Percentiles rank a stretch among this genome's conserved stretches.
Conservation (phyloP, 2,888 invertebrate species). For the Leucophora obtusa region DNA sequence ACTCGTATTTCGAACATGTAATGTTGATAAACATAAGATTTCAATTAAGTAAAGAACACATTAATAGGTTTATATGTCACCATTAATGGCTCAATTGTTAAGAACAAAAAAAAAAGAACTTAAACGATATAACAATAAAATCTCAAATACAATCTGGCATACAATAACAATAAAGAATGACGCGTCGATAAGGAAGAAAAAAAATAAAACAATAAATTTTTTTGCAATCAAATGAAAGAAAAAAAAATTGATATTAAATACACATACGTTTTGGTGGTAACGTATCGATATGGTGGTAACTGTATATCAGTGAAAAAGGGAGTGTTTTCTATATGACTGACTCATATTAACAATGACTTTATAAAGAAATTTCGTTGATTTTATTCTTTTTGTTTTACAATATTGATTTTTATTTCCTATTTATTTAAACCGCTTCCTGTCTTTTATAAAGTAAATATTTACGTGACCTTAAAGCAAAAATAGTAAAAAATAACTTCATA, state of each 20-base stretch:
- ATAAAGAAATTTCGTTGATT: slow-evolving; percentile 17
- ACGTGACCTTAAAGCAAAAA: slow-evolving; percentile 46
- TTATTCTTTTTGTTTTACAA: slow-evolving; percentile 12
- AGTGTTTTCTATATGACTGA: slow-evolving; percentile 20
- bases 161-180: slow-evolving; percentile 39
- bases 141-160: background rate
- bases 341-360: slow-evolving; percentile 40
- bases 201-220: slow-evolving; percentile 32
- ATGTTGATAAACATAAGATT: slow-evolving; percentile 55
- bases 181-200: slow-evolving; percentile 41
- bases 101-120: background rate
- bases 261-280: background rate
- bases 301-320: slow-evolving; percentile 32
- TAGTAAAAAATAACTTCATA: too few species aligned
- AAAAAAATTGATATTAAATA: slow-evolving; percentile 10
- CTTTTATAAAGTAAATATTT: slow-evolving; percentile 43
- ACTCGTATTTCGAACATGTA: background rate
- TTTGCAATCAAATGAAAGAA: slow-evolving; percentile 16
- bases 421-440: slow-evolving; percentile 42
- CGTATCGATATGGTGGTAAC: background rate
- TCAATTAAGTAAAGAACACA: slow-evolving; percentile 60
- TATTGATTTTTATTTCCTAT: slow-evolving; percentile 55
- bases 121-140: background rate
- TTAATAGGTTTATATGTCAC: slow-evolving; percentile 59
- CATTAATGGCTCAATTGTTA: slow-evolving; percentile 57